Base-by-base conservation (phyloP, 2,888 invertebrate genomes). In the Therioaphis trifolii region DNA sequence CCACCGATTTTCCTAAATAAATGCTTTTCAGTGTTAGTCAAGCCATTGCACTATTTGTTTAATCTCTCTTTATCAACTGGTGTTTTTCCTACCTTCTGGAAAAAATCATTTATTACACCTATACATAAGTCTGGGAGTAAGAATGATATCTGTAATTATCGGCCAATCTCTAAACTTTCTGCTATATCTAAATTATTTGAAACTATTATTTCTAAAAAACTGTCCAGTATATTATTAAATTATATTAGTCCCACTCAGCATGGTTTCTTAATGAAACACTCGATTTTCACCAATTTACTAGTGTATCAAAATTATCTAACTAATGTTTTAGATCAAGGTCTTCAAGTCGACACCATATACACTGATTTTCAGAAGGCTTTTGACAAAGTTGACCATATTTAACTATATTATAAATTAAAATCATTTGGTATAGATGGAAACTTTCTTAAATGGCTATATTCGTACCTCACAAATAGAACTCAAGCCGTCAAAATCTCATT, bases 311-410 rank as follows among this genome's bases (percentile, higher is more conserved):
- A 86, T 29, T 84, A 72, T 61, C 77, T 86, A 4, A 77, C 77
- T 14, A 52, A 82, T 14, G 78, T 72, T 15, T 66, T 86, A 27
- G 79, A 85, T 40, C 46, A 72, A 14, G 71, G 72, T 24, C 46
- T 43, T 27, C 85, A 86, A 74, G 85, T 85, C 18, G 86, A 85
- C 69, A 84, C 85, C 75, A 80, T 40, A 86, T 86, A 49, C 55
- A 55, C 55, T 15, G 55, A 55, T 55, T 55, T 55, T n/a, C 55
- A 55, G 55, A 55, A 55, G n/a, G 86, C 86, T 14, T 86, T 86
- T 84, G 86, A 86, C 77, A 85, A 84, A 43, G 86, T 86, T 21
- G 72, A 84, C 84, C 85, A 86, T 75, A 43, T 35, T 15, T 55
- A 85, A 14, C 78, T 86, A 21, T 29, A 86, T 24, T 11, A 66